Evolutionary conservation across 1,140 invertebrate species (phyloP), one percentile per base, ranked within the genome.

Genomic region (Drosophila nebulosa): DNA sequence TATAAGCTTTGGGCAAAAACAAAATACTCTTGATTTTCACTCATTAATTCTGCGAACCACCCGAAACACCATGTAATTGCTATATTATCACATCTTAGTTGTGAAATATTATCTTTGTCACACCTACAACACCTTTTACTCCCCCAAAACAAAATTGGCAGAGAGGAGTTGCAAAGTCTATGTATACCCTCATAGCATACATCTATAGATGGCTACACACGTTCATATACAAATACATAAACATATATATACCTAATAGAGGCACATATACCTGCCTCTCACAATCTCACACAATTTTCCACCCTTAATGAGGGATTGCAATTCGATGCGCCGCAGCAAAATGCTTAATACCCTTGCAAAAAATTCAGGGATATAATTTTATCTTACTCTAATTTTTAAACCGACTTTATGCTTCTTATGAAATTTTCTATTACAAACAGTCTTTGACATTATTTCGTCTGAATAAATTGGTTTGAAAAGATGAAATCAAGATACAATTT

Each of bases 271-370:
- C 74, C 65, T 69, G 61, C 62, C 64, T n/a, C n/a, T n/a, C n/a
- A n/a, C 6, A 30, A 9, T 65, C 65, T 77, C 66, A 50, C 50
- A 79, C 46, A 52, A 58, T 64, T 84, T 86, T 86, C 81, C 69
- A 85, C 80, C 80, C 80, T 70, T 80, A 86, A 86, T 85, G 78
- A 86, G 78, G 66, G 61, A 75, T 74, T 85, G 81, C 81, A 86
- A 67, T 86, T 81, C 78, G 65, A 86, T 76, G 74, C 56, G 78
- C 51, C 69, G 66, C 69, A 65, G 69, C 64, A 39, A 50, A 60
- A 59, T 55, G 46, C 65, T 64, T 58, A 46, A 22, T 39, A 61
- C 36, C 35, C 32, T 61, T 52, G n/a, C 22, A 7, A 26, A 16
- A 42, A 39, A 39, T 32, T 32, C 30, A 22, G 21, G 16, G 2